A percentile compares a stretch with the other conserved stretches of the same genome.
Evolutionary conservation across 2,113 vertebrate genomes (phyloP).

Genomic region (Pseudorasbora parva): DNA sequence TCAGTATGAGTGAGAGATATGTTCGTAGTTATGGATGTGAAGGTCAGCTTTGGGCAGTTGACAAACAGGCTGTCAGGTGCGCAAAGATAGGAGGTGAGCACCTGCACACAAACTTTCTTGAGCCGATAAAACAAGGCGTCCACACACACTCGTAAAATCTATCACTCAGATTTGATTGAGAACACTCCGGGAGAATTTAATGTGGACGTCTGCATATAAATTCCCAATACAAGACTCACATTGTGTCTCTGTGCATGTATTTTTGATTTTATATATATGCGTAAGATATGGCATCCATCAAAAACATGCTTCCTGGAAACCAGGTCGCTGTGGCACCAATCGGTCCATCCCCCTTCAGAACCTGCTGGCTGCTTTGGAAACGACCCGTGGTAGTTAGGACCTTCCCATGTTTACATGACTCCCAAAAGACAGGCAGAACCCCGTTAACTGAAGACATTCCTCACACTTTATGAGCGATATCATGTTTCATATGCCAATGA

Average conservation of each 20-base stretch:
- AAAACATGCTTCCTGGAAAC: neutral
- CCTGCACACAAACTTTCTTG: conserved; percentile 50
- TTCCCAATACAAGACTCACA: conserved; percentile 76
- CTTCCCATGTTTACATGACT: conserved; percentile 62
- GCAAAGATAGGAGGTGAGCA: conserved; percentile 85
- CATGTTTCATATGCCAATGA: conserved; percentile 67
- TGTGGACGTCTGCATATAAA: conserved; percentile 78
- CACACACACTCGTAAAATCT: conserved; percentile 51
- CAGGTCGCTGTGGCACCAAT: conserved; percentile 32
- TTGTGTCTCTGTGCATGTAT: conserved; percentile 54
- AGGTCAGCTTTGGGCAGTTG: conserved; percentile 92
- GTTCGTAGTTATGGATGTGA: conserved; percentile 81
- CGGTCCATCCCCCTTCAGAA: conserved; percentile 23
- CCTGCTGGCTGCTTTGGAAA: conserved; percentile 61
- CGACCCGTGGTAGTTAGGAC: conserved; percentile 44
- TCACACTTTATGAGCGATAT: conserved; percentile 60
- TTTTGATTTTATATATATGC: neutral
- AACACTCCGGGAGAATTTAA: conserved; percentile 80
- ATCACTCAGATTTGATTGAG: conserved; percentile 69
- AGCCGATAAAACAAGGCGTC: conserved; percentile 23
- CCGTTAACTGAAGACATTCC: conserved; percentile 62
- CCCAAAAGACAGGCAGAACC: conserved; percentile 54
- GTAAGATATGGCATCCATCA: neutral
- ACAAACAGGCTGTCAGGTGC: conserved; percentile 95
- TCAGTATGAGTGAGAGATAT: conserved; percentile 55